Percentiles rank a stretch among this genome's conserved stretches.
Evolutionary conservation across 2,113 vertebrate genomes (phyloP).

Genomic region (Poecilia latipinna): DNA sequence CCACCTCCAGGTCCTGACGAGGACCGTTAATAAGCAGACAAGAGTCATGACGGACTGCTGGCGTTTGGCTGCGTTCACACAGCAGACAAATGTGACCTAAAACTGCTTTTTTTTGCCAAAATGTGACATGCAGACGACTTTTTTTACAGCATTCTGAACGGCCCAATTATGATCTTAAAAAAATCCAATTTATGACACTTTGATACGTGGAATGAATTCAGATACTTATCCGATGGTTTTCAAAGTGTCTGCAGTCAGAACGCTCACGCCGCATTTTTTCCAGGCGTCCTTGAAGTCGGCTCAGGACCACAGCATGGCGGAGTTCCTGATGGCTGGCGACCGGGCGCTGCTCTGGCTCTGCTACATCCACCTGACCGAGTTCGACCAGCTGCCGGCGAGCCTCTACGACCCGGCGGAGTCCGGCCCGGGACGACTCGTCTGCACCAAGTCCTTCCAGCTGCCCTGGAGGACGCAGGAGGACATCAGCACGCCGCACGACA

Average conservation of each 20-base stretch:
- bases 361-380: slow-evolving; percentile 93
- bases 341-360: slow-evolving; percentile 91
- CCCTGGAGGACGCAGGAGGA: slow-evolving; percentile 86
- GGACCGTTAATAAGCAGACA: no score
- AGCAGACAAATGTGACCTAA: no score
- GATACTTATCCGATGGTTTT: no score
- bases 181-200: no score
- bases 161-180: no score
- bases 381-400: slow-evolving; percentile 83
- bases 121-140: no score
- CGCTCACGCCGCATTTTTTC: neutral
- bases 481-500: slow-evolving; percentile 83
- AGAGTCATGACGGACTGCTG: neutral
- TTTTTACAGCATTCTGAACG: no score
- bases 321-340: slow-evolving; percentile 69
- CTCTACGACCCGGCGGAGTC: slow-evolving; percentile 88
- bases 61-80: no score
- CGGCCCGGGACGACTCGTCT: slow-evolving; percentile 86
- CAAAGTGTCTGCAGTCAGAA: no score
- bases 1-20: neutral
- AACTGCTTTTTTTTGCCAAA: no score
- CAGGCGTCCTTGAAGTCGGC: slow-evolving; percentile 87
- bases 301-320: slow-evolving; percentile 44
- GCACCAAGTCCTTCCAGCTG: slow-evolving; percentile 86
- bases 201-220: no score